These are phyloP conservation scores for Amiota minor DNA, from an alignment of 2,888 invertebrate genomes.

Conservation along the genomic window DNA sequence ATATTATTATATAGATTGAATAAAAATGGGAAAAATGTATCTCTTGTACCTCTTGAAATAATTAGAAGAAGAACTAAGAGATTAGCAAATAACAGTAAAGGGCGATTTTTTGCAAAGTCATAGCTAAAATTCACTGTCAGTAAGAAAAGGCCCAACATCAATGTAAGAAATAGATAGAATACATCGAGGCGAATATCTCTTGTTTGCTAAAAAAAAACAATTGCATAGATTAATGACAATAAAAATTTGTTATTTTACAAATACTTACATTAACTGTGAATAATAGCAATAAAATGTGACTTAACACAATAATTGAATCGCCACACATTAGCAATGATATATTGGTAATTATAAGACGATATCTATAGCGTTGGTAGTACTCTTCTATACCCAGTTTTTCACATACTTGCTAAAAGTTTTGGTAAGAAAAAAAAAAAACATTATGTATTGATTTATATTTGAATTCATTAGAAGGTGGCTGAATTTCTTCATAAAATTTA, in stretches of 20 bases:
- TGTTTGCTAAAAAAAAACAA: not conserved
- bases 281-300: conserved; percentile 26
- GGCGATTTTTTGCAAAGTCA: no score
- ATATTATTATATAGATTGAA: no score
- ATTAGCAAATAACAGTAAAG: no score
- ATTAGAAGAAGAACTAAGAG: no score
- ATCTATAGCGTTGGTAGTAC: conserved; percentile 54
- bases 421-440: no score
- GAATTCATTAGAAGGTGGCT: no score
- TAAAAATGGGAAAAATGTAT: no score
- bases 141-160: not conserved
- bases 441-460: no score
- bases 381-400: conserved; percentile 33
- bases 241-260: conserved; percentile 25
- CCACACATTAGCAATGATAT: conserved; percentile 34
- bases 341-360: conserved; percentile 81
- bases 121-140: no score
- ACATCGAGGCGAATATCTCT: not conserved
- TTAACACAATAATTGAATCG: conserved; percentile 36
- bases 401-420: conserved; percentile 31
- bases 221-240: not conserved
- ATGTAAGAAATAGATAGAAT: not conserved
- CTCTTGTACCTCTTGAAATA: no score
- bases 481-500: no score
- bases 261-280: conserved; percentile 34